These are phyloP conservation scores for Calephelis virginiensis DNA, from an alignment of 1,140 invertebrate genomes.

Conservation along the genomic window DNA sequence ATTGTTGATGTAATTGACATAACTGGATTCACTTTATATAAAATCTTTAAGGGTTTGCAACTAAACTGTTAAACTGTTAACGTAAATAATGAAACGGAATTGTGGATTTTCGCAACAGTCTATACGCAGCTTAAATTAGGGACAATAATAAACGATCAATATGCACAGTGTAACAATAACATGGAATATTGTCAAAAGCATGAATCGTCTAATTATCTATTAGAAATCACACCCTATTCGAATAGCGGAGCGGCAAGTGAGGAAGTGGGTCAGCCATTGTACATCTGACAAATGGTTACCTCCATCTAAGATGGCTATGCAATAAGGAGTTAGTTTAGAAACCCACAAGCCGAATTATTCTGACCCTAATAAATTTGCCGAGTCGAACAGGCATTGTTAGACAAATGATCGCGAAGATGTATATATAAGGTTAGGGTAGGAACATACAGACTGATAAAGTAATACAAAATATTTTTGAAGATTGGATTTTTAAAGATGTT, in stretches of 20 bases:
- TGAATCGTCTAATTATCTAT: slow-evolving; percentile 49
- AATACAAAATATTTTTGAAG: no score
- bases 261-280: slow-evolving; percentile 72
- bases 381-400: slow-evolving; percentile 72
- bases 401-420: slow-evolving; percentile 72
- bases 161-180: not conserved
- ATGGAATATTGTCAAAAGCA: slow-evolving; percentile 29
- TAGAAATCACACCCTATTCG: slow-evolving; percentile 58
- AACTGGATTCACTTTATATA: no score
- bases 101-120: no score
- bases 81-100: no score
- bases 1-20: no score
- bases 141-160: no score
- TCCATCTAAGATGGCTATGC: slow-evolving; percentile 63
- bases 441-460: not conserved
- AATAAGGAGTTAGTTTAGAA: slow-evolving; percentile 69
- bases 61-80: no score
- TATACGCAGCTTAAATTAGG: no score
- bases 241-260: slow-evolving; percentile 50
- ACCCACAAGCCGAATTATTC: slow-evolving; percentile 73
- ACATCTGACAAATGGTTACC: slow-evolving; percentile 70
- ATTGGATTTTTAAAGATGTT: no score
- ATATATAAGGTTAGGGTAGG: slow-evolving; percentile 29
- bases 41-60: no score
- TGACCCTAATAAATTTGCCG: slow-evolving; percentile 76